Conservation (phyloP, 1,140 invertebrate species). For the Euura lappo region DNA sequence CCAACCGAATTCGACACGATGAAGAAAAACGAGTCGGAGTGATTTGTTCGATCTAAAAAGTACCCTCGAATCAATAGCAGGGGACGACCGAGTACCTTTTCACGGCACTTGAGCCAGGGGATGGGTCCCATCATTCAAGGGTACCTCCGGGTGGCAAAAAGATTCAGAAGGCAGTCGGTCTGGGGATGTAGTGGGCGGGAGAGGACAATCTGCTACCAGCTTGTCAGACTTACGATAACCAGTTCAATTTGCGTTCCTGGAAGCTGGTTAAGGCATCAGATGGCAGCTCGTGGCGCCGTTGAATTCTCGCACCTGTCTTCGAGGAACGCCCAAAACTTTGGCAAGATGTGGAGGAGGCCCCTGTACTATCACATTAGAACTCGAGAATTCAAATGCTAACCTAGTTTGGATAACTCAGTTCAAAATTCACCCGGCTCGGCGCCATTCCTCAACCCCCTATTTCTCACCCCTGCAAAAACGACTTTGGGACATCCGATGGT, state of each 20-base stretch:
- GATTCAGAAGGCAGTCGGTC: too few species aligned
- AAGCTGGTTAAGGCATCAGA: too few species aligned
- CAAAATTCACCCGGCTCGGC: conserved; percentile 13
- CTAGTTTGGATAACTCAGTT: conserved; percentile 16
- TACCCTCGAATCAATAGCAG: too few species aligned
- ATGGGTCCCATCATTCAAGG: too few species aligned
- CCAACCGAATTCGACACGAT: too few species aligned
- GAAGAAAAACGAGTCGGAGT: too few species aligned
- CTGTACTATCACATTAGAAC: background rate
- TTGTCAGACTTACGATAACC: background rate
- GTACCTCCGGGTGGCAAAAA: too few species aligned
- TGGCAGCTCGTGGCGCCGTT: background rate
- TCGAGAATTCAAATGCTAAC: conserved; percentile 29
- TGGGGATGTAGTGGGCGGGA: too few species aligned
- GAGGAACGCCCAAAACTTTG: background rate
- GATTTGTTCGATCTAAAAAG: too few species aligned
- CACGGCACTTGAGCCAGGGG: too few species aligned
- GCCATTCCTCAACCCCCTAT: background rate
- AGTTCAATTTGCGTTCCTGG: background rate
- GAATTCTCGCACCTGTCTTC: conserved; percentile 9
- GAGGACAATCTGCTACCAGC: background rate
- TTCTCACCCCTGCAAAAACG: background rate
- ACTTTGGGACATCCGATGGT: background rate
- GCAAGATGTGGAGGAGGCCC: conserved; percentile 15
- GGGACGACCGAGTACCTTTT: too few species aligned